Base-by-base conservation (phyloP, 2,113 vertebrate species). In the Xyliphius kryptos region DNA sequence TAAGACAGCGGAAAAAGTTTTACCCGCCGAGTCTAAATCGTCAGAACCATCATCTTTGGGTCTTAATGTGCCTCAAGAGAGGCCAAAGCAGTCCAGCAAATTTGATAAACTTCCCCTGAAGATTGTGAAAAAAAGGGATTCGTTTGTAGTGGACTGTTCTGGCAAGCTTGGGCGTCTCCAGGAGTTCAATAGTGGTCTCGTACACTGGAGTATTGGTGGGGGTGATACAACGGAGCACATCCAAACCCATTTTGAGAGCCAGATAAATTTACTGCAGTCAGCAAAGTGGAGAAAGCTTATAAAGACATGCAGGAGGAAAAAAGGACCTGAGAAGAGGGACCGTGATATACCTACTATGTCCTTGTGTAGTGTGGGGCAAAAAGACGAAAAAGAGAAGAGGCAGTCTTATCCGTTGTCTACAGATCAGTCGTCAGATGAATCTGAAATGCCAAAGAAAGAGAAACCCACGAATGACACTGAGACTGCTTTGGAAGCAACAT, bases 221-320 rank as follows among this genome's bases (percentile, higher is more conserved):
- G 96, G 96, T 6, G 96, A 98, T 62, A 97, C 92, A 63, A 99
- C 96, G 14, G 94, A 97, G 74, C 95, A 99, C 81, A 99, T 99
- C 73, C 96, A 97, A 83, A 97, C 96, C 71, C 94, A 97, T 85
- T 97, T 99, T 51, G 96, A 99, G 76, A 92, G 92, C 74, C 89
- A 88, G 67, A 83, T 75, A 9, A 87, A 91, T 74, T 88, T 92
- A 63, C 78, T 89, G 63, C 80, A 78, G 59, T 74, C 78, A 53
- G 4, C 26, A 32, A 88, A 87, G 77, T 80, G 84, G 69, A 79
- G 79, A 68, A 79, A 82, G 9, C 82, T 85, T 72, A 77, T 66
- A 61, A 69, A 81, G 4, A 41, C 40, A 44, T 50, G 77, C 43
- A 82, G 85, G 76, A 91, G 81, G 78, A 87, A 81, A 13, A 76